A percentile compares a stretch with the other conserved stretches of the same genome.
These are phyloP conservation scores for Tanypteryx hageni DNA, from an alignment of 2,888 invertebrate species.

Conservation along the genomic window DNA sequence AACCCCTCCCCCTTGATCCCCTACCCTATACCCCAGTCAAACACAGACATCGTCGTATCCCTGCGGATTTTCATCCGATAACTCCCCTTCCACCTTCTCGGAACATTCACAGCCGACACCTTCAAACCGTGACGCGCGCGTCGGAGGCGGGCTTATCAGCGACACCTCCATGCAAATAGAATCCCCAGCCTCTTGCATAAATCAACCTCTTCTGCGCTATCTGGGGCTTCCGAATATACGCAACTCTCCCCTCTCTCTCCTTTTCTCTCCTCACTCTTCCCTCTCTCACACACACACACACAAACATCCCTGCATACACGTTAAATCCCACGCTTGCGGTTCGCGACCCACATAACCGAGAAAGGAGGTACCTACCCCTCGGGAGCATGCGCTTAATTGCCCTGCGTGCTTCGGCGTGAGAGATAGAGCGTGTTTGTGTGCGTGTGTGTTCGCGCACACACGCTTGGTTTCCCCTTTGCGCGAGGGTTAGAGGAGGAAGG, in stretches of 20 bases:
- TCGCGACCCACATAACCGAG: too few species aligned
- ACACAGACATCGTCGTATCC: too few species aligned
- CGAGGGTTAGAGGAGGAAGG: too few species aligned
- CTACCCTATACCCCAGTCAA: too few species aligned
- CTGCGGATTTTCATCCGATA: too few species aligned
- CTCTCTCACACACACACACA: not conserved
- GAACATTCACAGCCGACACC: not conserved
- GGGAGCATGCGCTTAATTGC: too few species aligned
- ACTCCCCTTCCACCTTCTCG: not conserved
- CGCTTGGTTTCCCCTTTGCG: too few species aligned
- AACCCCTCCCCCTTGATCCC: not conserved
- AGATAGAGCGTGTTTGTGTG: too few species aligned
- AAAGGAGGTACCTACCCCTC: too few species aligned
- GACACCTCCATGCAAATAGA: conserved; percentile 61
- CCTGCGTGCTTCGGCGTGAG: too few species aligned
- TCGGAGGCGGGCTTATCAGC: conserved; percentile 38
- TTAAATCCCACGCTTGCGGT: too few species aligned
- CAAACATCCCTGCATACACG: not conserved
- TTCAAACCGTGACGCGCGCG: not conserved
- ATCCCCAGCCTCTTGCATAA: conserved; percentile 53
- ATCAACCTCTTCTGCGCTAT: not conserved
- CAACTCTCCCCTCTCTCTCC: not conserved
- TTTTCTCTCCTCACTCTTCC: not conserved
- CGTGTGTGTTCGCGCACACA: too few species aligned
- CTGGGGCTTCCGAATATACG: not conserved